Evolutionary conservation across 2,888 invertebrate genomes (phyloP), one percentile per base, ranked within the genome.

Genomic region (Ferrisia virgata): DNA sequence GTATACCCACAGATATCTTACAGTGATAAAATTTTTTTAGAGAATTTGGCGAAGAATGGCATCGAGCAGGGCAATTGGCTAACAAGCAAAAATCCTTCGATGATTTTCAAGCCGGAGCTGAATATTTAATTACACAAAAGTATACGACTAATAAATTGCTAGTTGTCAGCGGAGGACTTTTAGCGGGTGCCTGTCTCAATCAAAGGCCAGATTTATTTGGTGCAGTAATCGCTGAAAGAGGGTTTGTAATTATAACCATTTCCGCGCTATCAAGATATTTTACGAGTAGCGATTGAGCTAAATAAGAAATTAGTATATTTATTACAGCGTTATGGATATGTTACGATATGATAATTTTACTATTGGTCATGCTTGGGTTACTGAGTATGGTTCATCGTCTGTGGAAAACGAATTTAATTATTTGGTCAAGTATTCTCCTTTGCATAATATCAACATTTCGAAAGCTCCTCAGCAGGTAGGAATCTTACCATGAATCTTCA

Each of bases 1-100:
- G n/a, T n/a, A n/a, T n/a, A n/a, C n/a, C n/a, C n/a, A n/a, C n/a
- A n/a, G n/a, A n/a, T n/a, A n/a, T n/a, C n/a, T n/a, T n/a, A n/a
- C n/a, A n/a, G n/a, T n/a, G n/a, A n/a, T n/a, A n/a, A n/a, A n/a
- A n/a, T n/a, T n/a, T n/a, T n/a, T n/a, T n/a, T n/a, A 96, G 96
- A 0, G 99, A 99, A 89, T 99, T 98, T 89, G 99, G 99, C 64
- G 96, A 98, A 89, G 93, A 93, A 86, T 99, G 99, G 99, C 98
- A 99, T 90, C 95, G 97, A 89, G 95, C 92, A 6, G 99, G 98
- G 1, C 93, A 95, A 31, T 91, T 96, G 85, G 91, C 93, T 1
- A 96, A 97, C 88, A 99, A 99, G 88, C 98, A 99, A 90, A 99
- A 99, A 89, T 95, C 94, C 72, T 99, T 99, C 89, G 95, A 98